These are phyloP conservation scores for Rhinatrema bivittatum DNA, from an alignment of 2,797 vertebrate species.

Conservation along the genomic window DNA sequence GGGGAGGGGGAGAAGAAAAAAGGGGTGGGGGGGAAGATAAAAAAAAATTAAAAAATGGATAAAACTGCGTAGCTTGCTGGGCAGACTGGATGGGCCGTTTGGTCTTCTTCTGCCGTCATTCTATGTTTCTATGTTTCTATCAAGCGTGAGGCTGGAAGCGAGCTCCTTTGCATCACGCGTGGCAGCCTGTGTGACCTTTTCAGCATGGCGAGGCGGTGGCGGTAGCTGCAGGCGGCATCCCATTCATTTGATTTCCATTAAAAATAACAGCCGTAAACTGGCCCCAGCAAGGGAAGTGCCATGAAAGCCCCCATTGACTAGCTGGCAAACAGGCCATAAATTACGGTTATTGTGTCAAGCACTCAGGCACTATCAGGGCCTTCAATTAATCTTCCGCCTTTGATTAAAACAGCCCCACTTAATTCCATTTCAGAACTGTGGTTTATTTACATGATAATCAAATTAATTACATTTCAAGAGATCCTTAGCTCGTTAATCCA, in stretches of 20 bases:
- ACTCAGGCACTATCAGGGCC: conserved; percentile 43
- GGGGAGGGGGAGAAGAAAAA: no score
- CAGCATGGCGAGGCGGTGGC: no score
- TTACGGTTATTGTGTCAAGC: conserved; percentile 46
- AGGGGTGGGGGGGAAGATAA: no score
- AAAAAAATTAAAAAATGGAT: no score
- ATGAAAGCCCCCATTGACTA: conserved; percentile 80
- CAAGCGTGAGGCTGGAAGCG: no score
- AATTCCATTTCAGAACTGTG: conserved; percentile 40
- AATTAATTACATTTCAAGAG: conserved; percentile 70
- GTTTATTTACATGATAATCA: conserved; percentile 57
- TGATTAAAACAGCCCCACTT: conserved; percentile 49
- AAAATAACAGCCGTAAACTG: conserved; percentile 35
- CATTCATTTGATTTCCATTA: conserved; percentile 44
- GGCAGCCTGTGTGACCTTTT: not conserved
- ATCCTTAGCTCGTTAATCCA: conserved; percentile 61
- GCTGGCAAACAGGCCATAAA: conserved; percentile 74
- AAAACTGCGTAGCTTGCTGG: no score
- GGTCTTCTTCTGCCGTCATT: no score
- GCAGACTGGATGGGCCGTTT: no score
- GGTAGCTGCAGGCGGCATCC: not conserved
- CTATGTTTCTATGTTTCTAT: no score
- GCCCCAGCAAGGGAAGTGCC: conserved; percentile 40
- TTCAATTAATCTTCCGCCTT: conserved; percentile 50
- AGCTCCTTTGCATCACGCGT: not conserved